Evolutionary conservation across 2,797 vertebrate genomes (phyloP), one percentile per base, ranked within the genome.

Genomic region (Clarias pachynema): DNA sequence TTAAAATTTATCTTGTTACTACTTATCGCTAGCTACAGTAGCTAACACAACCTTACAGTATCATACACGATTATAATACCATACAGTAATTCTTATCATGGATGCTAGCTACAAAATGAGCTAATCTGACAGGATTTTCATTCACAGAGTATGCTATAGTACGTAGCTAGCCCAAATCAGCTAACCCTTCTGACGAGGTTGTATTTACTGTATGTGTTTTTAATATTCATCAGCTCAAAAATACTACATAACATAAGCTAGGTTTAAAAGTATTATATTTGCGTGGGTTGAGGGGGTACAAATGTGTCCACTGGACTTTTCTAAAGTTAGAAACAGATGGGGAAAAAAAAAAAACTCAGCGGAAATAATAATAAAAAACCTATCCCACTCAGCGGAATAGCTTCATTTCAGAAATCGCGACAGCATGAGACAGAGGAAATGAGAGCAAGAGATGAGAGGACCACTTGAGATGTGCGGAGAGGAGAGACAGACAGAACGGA

Each of bases 371-470:
- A 53, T 53, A 53, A 53, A 53, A 53, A 53, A 53, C 9, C 49
- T 53, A 53, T 53, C 49, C 49, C 83, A 80, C 74, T 79, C 10
- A 24, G 66, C 20, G 69, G 15, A 78, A 83, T 62, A n/a, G 56
- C 66, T 87, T 83, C 22, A 74, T 49, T 63, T 73, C 37, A 72
- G 68, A 72, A 49, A 31, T 1, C 53, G 22, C n/a, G 66, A 77
- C 60, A n/a, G 79, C 44, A 44, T 24, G 62, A 70, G 37, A 77
- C 75, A 78, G 10, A 79, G 26, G 65, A 73, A 44, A 73, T 78
- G 70, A 86, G n/a, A 69, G 57, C 56, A 15, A 49, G 37, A 53
- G n/a, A 77, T 79, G 37, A 62, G 73, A 83, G 63, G 31, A 44
- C 53, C 75, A 79, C 83, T 79, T 31, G 83, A 40, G 57, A 63